A percentile compares a stretch with the other conserved stretches of the same genome.
phyloP scores from a whole-genome alignment of 2,113 vertebrate genomes.

The Perccottus glenii region DNA sequence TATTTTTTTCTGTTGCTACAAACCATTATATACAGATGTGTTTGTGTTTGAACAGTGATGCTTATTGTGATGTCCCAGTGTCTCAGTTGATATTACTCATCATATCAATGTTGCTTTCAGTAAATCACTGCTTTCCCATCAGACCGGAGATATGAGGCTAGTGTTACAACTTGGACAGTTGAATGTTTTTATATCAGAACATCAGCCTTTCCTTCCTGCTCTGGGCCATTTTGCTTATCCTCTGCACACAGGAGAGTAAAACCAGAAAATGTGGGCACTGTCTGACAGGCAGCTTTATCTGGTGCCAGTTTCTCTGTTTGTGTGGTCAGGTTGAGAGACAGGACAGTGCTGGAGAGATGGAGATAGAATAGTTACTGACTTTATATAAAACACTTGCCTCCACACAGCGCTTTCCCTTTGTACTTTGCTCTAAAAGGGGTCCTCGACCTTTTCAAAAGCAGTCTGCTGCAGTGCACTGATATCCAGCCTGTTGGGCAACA shows the following conservation, averaged over 20 bases:
- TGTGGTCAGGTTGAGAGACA: constrained; percentile 13
- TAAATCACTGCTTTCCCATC: constrained; percentile 25
- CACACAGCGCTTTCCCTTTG: constrained; percentile 23
- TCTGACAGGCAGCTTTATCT: constrained; percentile 25
- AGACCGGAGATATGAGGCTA: not conserved
- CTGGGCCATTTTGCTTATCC: constrained; percentile 30
- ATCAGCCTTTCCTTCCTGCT: constrained; percentile 24
- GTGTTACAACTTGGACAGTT: not conserved
- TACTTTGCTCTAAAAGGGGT: constrained; percentile 62
- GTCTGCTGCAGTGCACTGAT: constrained; percentile 33
- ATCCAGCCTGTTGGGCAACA: constrained; percentile 7
- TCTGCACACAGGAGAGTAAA: constrained; percentile 25
- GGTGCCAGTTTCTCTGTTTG: constrained; percentile 16
- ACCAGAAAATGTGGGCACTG: constrained; percentile 10
- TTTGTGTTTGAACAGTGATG: no score
- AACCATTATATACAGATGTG: no score
- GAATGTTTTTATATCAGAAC: constrained; percentile 28
- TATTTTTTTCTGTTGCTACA: no score
- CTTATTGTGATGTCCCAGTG: no score
- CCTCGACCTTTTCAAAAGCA: constrained; percentile 46
- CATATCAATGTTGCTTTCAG: not conserved
- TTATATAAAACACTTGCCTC: constrained; percentile 43
- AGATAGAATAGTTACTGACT: constrained; percentile 51
- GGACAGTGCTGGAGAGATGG: constrained; percentile 12
- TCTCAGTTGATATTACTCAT: no score